These are phyloP conservation scores for Trachelipus rathkii DNA, from an alignment of 1,140 invertebrate genomes.

Conservation along the genomic window DNA sequence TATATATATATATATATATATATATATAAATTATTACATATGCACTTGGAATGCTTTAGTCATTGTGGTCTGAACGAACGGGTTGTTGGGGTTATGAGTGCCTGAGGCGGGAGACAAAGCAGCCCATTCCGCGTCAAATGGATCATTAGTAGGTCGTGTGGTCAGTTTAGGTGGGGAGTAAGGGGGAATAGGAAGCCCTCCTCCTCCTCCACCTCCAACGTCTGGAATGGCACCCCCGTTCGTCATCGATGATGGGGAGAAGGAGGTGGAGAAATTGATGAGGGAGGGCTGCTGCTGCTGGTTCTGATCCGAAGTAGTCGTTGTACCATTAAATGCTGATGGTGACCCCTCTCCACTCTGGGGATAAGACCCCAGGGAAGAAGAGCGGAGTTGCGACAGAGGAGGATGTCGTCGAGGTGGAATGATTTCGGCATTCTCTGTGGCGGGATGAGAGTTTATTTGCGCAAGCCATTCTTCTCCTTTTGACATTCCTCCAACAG, in stretches of 20 bases:
- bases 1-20: too few relatives aligned
- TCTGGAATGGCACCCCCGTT: neutral
- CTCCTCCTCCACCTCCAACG: neutral
- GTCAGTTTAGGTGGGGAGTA: neutral
- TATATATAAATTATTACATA: neutral
- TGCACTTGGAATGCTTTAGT: neutral
- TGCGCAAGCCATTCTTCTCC: neutral
- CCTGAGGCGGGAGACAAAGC: neutral
- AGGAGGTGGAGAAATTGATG: neutral
- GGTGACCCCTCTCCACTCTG: neutral
- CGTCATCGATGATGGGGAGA: neutral
- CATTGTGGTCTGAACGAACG: neutral
- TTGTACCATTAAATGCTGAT: neutral
- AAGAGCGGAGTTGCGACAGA: neutral
- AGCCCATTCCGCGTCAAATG: neutral
- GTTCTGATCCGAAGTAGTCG: too few relatives aligned
- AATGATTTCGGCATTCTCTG: neutral
- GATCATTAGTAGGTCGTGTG: neutral
- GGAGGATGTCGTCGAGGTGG: neutral
- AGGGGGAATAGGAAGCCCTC: neutral
- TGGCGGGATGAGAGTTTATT: neutral
- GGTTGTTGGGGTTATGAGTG: neutral
- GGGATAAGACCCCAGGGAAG: neutral
- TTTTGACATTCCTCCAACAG: neutral
- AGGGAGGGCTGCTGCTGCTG: neutral